Evolutionary conservation across 1,140 invertebrate species (phyloP).

Genomic region (Octopus sinensis): DNA sequence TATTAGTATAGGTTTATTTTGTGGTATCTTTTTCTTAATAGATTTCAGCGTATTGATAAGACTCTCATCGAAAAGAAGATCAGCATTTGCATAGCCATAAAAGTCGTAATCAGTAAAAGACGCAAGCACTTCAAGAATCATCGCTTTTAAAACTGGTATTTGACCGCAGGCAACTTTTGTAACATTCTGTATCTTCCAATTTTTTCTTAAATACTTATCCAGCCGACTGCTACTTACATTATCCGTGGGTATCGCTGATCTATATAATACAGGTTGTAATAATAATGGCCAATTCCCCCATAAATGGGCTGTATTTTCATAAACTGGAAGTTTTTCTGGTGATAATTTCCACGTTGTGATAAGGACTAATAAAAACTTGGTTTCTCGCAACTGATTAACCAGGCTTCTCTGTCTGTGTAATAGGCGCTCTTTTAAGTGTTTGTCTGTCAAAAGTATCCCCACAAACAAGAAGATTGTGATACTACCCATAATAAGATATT

Average conservation of each 20-base stretch:
- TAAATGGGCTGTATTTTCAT: neutral
- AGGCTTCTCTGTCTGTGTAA: neutral
- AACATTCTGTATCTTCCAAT: neutral
- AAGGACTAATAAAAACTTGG: neutral
- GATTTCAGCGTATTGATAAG: neutral
- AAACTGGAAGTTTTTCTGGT: neutral
- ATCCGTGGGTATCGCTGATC: neutral
- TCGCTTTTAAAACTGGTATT: neutral
- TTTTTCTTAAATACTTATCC: neutral
- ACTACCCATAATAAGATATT: neutral
- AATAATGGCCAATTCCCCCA: neutral
- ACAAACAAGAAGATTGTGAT: neutral
- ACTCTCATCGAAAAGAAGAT: neutral
- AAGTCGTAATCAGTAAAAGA: neutral
- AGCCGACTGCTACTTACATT: neutral
- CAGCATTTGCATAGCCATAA: neutral
- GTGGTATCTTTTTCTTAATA: neutral
- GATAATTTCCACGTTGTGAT: neutral
- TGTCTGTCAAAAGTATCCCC: neutral
- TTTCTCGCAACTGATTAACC: neutral
- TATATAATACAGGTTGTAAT: neutral
- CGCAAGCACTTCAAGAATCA: neutral
- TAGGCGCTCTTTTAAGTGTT: neutral
- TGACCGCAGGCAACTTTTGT: neutral
- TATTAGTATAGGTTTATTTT: neutral